A percentile compares a stretch with the other conserved stretches of the same genome.
These are phyloP conservation scores for Rosalia funebris DNA, from an alignment of 2,888 invertebrate species.

Conservation along the genomic window DNA sequence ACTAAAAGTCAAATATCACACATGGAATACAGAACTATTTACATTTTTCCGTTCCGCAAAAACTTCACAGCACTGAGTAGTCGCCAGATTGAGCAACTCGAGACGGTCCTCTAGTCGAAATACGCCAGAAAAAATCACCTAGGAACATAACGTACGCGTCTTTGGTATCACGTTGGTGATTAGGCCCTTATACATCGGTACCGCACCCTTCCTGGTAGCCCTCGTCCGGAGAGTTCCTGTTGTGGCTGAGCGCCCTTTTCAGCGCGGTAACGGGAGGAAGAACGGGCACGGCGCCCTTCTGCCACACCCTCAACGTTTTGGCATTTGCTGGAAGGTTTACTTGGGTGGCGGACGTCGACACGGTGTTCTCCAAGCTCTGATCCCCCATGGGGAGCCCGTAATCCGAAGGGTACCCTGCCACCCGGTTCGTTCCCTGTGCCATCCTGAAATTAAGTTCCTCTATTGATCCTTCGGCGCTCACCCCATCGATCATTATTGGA, in stretches of 20 bases:
- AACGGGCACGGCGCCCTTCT: slow-evolving; percentile 84
- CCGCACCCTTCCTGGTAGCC: slow-evolving; percentile 94
- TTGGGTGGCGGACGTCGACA: slow-evolving; percentile 63
- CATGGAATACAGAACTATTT: slow-evolving; percentile 45
- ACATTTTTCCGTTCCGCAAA: slow-evolving; percentile 42
- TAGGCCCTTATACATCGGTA: slow-evolving; percentile 81
- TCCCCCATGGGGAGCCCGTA: slow-evolving; percentile 79
- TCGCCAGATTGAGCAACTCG: slow-evolving; percentile 35
- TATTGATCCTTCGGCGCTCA: slow-evolving; percentile 70
- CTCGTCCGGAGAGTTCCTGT: slow-evolving; percentile 88
- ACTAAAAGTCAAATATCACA: slow-evolving; percentile 52
- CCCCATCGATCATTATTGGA: slow-evolving; percentile 75
- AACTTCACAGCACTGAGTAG: slow-evolving; percentile 48
- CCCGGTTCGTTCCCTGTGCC: slow-evolving; percentile 54
- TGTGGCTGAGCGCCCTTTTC: slow-evolving; percentile 83
- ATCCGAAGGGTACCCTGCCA: slow-evolving; percentile 76
- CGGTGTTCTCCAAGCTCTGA: slow-evolving; percentile 54
- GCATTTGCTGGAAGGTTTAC: slow-evolving; percentile 69
- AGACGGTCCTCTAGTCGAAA: slow-evolving; percentile 16
- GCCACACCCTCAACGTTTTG: slow-evolving; percentile 88
- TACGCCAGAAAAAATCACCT: slow-evolving; percentile 15
- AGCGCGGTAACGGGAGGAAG: slow-evolving; percentile 86
- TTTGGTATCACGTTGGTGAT: slow-evolving; percentile 43
- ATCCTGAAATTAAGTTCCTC: slow-evolving; percentile 74
- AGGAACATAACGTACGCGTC: slow-evolving; percentile 45